A percentile compares a stretch with the other conserved stretches of the same genome.
Evolutionary conservation across 1,140 invertebrate species (phyloP).

Genomic region (Zaprionus nigranus): DNA sequence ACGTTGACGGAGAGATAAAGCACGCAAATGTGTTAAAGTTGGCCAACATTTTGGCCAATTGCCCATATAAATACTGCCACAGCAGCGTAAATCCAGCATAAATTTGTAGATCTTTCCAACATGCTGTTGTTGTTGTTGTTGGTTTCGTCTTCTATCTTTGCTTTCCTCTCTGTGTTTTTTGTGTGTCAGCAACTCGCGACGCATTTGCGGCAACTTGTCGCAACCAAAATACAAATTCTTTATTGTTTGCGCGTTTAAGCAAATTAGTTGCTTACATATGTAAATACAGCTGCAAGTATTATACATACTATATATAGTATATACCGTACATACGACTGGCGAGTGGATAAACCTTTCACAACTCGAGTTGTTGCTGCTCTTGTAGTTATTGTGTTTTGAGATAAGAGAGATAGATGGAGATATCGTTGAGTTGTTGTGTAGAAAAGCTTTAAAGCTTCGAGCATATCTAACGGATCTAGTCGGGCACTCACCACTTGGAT

Average conservation of each 20-base stretch:
- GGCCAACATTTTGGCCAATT: slow-evolving; percentile 75
- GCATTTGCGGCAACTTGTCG: slow-evolving; percentile 63
- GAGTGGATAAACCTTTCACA: slow-evolving; percentile 59
- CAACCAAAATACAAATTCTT: slow-evolving; percentile 45
- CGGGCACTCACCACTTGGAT: slow-evolving; percentile 29
- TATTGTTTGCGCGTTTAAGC: slow-evolving; percentile 54
- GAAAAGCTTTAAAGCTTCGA: slow-evolving; percentile 60
- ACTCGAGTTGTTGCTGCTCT: slow-evolving; percentile 23
- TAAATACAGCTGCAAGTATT: slow-evolving; percentile 21
- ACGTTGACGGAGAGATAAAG: slow-evolving; percentile 50
- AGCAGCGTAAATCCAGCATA: slow-evolving; percentile 58
- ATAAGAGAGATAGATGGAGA: slow-evolving; percentile 50
- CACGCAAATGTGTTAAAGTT: slow-evolving; percentile 69
- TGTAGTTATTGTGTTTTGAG: slow-evolving; percentile 34
- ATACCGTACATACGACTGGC: background rate
- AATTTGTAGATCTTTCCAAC: slow-evolving; percentile 70
- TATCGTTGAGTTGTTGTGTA: slow-evolving; percentile 53
- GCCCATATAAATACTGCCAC: slow-evolving; percentile 69
- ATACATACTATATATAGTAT: background rate
- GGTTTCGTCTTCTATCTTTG: background rate
- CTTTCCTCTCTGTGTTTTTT: slow-evolving; percentile 21
- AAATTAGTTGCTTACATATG: slow-evolving; percentile 68
- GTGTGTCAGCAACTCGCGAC: slow-evolving; percentile 30
- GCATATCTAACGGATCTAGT: slow-evolving; percentile 59
- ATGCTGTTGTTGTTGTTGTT: background rate